phyloP scores from a whole-genome alignment of 2,888 invertebrate species.

The Dasypolia templi region DNA sequence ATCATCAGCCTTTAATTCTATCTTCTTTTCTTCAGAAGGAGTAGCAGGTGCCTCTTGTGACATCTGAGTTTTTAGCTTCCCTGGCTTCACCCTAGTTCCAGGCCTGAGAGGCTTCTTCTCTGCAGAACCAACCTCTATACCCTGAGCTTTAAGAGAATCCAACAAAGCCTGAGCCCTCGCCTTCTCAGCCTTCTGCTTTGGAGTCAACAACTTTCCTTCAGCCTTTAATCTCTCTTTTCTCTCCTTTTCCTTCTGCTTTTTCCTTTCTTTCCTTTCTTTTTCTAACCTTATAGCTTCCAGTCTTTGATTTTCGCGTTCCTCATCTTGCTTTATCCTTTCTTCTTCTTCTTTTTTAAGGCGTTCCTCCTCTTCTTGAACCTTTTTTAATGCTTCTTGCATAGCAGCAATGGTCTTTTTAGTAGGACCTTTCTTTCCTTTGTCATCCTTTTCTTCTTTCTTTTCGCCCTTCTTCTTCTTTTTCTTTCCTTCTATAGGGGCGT shows the following conservation, averaged over 20 bases:
- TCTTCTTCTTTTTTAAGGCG: conserved; percentile 93
- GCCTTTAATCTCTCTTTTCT: conserved; percentile 97
- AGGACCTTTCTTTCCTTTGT: conserved; percentile 93
- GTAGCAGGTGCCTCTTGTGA: conserved; percentile 90
- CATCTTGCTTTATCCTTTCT: conserved; percentile 93
- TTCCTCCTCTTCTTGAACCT: conserved; percentile 97
- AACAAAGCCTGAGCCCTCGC: conserved; percentile 97
- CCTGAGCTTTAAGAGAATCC: conserved; percentile 97
- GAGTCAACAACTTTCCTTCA: conserved; percentile 98
- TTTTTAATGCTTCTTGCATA: conserved; percentile 97
- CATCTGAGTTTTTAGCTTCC: conserved; percentile 92
- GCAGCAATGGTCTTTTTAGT: conserved; percentile 96
- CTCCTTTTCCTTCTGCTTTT: conserved; percentile 98
- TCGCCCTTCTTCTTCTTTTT: conserved; percentile 88
- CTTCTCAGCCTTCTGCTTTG: conserved; percentile 97
- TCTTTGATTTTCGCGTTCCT: conserved; percentile 93
- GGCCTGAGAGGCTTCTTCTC: conserved; percentile 91
- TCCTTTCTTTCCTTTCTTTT: conserved; percentile 96
- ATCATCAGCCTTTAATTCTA: conserved; percentile 89
- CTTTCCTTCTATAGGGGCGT: conserved; percentile 82
- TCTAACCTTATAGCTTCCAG: conserved; percentile 94
- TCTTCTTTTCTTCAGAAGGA: conserved; percentile 86
- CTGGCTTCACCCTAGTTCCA: conserved; percentile 94
- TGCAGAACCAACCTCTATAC: conserved; percentile 94
- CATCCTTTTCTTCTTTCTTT: conserved; percentile 85